Base-by-base conservation (phyloP, 2,797 vertebrate species). In the Cyclura pinguis region DNA sequence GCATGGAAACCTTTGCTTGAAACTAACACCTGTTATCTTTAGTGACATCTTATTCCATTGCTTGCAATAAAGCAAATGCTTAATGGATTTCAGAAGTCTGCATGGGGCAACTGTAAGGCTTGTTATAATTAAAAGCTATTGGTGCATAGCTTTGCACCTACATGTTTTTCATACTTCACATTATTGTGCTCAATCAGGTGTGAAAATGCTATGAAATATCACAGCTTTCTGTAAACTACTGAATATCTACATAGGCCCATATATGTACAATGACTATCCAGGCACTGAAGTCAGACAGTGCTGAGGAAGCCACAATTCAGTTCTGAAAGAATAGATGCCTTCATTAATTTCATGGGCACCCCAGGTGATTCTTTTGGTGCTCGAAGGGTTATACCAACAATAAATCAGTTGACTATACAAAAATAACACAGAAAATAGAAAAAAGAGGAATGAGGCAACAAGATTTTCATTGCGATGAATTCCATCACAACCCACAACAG, bases 71-170 rank as follows among this genome's bases (percentile, higher is more conserved):
- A 94, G 62, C 20, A 38, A 87, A 52, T 6, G 1, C 76, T 93
- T 92, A 94, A 93, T 89, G 13, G 73, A 93, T 92, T 96, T 92
- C 67, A 92, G 90, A 91, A 64, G 85, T 92, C 88, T 90, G 92
- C 78, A 93, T 14, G 78, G 52, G 42, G 32, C 57, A 91, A 10
- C 42, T 50, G 42, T 85, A 90, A 72, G 86, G 1, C 50, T 57
- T 85, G 81, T 78, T 83, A 87, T 93, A 95, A 95, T 93, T 94
- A 93, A 96, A 96, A 94, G 3, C 0, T 87, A 92, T 9, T 59
- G 88, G 90, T 50, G 29, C 50, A 82, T 80, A 94, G 29, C 47
- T 87, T 69, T 88, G 47, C 92, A 88, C 72, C 92, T 94, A 89
- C 14, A 89, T 90, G 84, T 62, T 96, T 96, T 95, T 95, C 84